Conservation (phyloP, 2,797 vertebrate genomes). For the Micrastur ruficollis region DNA sequence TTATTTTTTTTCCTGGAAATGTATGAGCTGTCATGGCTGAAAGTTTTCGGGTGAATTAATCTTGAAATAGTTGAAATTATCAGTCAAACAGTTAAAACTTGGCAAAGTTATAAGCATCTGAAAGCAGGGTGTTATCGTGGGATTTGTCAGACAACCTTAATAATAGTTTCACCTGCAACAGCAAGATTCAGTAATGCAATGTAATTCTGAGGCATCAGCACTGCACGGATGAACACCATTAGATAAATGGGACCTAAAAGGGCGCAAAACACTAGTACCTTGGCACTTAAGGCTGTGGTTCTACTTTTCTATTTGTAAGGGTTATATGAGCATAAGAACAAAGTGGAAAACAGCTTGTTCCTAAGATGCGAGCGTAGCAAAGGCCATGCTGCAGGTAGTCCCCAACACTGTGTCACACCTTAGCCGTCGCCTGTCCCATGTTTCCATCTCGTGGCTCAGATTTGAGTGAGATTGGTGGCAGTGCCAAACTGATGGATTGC, state of each 20-base stretch:
- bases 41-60: constrained; percentile 26
- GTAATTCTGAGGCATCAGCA: constrained; percentile 48
- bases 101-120: background rate
- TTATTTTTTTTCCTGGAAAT: background rate
- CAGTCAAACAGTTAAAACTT: background rate
- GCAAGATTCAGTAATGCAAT: background rate
- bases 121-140: background rate
- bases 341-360: background rate
- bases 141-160: constrained; percentile 33
- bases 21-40: background rate
- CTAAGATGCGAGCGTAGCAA: background rate
- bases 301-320: background rate
- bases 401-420: background rate
- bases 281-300: background rate
- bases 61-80: background rate
- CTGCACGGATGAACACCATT: background rate
- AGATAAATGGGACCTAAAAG: constrained; percentile 16
- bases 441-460: constrained; percentile 25
- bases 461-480: constrained; percentile 15
- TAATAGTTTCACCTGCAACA: constrained; percentile 43
- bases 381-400: background rate
- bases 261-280: background rate
- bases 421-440: background rate
- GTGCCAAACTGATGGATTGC: constrained; percentile 47
- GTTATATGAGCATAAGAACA: background rate